Conservation (phyloP, 2,797 vertebrate species). For the Microcaecilia unicolor region DNA sequence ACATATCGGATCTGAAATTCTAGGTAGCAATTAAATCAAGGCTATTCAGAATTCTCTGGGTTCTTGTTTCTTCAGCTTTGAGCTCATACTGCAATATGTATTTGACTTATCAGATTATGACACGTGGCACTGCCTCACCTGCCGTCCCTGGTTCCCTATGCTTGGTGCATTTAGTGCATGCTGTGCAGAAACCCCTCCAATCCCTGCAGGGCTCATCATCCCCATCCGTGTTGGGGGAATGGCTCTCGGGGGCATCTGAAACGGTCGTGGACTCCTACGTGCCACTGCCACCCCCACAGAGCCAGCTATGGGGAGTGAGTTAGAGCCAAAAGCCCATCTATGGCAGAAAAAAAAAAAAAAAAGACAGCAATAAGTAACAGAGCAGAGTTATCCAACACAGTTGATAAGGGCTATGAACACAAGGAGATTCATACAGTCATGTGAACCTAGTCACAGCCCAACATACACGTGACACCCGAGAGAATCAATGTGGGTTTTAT, state of each 20-base stretch:
- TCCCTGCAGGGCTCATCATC: conserved; percentile 70
- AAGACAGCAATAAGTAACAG: neutral
- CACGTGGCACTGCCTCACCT: conserved; percentile 65
- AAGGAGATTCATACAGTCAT: no score
- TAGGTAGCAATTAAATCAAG: no score
- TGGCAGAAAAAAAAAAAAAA: conserved; percentile 16
- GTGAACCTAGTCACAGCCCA: no score
- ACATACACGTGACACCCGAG: no score
- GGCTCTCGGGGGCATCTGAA: conserved; percentile 78
- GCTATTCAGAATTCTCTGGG: no score
- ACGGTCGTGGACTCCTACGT: conserved; percentile 76
- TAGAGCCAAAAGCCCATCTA: conserved; percentile 89
- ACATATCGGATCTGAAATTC: no score
- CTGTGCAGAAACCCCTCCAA: conserved; percentile 73
- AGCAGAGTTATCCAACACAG: no score
- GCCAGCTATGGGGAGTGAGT: conserved; percentile 93
- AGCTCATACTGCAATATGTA: no score
- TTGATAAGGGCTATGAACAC: no score
- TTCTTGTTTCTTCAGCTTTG: no score
- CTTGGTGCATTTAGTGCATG: conserved; percentile 75
- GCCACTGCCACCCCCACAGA: conserved; percentile 85
- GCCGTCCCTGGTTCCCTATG: conserved; percentile 74
- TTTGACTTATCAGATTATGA: no score
- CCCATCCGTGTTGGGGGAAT: conserved; percentile 72
- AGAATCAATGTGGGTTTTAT: no score